phyloP scores from a whole-genome alignment of 1,140 invertebrate species.

The Drosophila prosaltans region DNA sequence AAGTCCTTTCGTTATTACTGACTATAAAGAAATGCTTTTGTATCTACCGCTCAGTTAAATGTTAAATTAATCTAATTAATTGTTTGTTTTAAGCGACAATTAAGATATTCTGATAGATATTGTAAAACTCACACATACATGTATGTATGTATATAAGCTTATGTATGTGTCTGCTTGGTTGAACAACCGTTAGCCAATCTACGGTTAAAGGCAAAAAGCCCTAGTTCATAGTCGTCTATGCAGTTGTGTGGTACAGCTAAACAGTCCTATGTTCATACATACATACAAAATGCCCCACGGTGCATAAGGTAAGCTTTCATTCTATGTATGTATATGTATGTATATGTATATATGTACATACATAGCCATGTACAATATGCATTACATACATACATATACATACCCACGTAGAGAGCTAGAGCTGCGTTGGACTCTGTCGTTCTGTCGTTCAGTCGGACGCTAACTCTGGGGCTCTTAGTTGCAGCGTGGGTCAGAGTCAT shows the following conservation, averaged over 20 bases:
- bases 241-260: background rate
- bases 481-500: constrained; percentile 63
- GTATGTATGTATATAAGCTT: too few relatives aligned
- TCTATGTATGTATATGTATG: constrained; percentile 1
- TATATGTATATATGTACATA: constrained; percentile 6
- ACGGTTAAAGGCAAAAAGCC: background rate
- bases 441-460: constrained; percentile 9
- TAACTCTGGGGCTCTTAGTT: constrained; percentile 24
- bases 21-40: too few relatives aligned
- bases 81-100: too few relatives aligned
- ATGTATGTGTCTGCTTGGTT: too few relatives aligned
- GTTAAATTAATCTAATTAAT: too few relatives aligned
- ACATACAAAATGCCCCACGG: background rate
- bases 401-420: background rate
- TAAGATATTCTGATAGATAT: too few relatives aligned
- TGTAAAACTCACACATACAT: too few relatives aligned
- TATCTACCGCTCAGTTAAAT: too few relatives aligned
- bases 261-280: background rate
- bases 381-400: constrained; percentile 4
- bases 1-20: background rate
- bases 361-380: background rate
- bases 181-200: background rate
- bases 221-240: background rate
- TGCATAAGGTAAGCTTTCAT: constrained; percentile 16
- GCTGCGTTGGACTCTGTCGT: constrained; percentile 7